phyloP scores from a whole-genome alignment of 2,113 vertebrate genomes.

The Odontesthes bonariensis region DNA sequence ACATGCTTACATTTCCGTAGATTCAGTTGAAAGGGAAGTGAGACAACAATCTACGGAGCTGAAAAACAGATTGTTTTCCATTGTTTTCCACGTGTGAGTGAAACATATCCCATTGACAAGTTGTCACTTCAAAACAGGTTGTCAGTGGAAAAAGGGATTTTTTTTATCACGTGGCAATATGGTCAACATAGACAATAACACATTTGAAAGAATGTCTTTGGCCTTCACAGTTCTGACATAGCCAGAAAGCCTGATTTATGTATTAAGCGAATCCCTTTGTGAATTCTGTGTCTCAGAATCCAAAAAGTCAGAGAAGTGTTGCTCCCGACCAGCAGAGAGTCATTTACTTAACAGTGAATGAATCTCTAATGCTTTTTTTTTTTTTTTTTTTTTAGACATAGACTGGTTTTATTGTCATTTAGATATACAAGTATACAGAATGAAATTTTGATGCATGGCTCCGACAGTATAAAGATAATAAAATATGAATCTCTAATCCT shows the following conservation, averaged over 20 bases:
- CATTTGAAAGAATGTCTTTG: conserved; percentile 10
- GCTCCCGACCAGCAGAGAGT: conserved; percentile 55
- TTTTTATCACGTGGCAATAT: conserved; percentile 6
- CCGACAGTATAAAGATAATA: too few relatives aligned
- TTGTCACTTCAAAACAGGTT: conserved; percentile 7
- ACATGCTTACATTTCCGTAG: conserved; percentile 47
- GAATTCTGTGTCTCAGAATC: conserved; percentile 44
- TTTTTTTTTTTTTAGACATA: too few relatives aligned
- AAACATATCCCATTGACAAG: conserved; percentile 3
- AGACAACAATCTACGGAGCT: conserved; percentile 38
- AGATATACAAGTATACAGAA: too few relatives aligned
- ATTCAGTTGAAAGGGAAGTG: conserved; percentile 41
- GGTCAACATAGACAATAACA: neutral
- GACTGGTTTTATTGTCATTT: too few relatives aligned
- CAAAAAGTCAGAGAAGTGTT: conserved; percentile 56
- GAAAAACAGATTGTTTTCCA: conserved; percentile 48
- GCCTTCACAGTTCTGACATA: neutral
- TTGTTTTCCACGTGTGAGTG: conserved; percentile 38
- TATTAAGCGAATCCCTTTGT: conserved; percentile 37
- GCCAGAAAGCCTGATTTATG: conserved; percentile 55
- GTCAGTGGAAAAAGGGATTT: conserved; percentile 6
- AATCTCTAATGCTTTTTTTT: conserved; percentile 75
- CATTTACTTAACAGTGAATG: conserved; percentile 66
- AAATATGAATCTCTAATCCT: conserved; percentile 74
- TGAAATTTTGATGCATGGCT: too few relatives aligned